Evolutionary conservation across 2,797 vertebrate genomes (phyloP).

Genomic region (Naso thynnoides): DNA sequence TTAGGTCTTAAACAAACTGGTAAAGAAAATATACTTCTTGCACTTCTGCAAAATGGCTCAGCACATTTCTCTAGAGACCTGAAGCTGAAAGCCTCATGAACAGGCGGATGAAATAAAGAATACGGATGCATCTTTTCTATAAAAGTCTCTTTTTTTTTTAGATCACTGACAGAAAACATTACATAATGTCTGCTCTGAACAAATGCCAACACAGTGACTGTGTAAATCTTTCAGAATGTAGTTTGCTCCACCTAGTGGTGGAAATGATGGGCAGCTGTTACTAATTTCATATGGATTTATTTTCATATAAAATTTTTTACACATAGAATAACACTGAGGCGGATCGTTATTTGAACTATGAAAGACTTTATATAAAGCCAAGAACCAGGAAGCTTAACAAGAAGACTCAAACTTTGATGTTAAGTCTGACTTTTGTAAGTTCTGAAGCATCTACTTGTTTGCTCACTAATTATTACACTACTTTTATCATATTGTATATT

Average conservation of each 20-base stretch:
- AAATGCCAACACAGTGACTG: constrained; percentile 20
- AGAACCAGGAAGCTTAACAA: background rate
- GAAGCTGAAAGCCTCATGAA: constrained; percentile 11
- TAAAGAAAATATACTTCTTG: background rate
- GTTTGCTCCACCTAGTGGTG: constrained; percentile 73
- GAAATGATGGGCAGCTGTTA: background rate
- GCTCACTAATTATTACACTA: background rate
- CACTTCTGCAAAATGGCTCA: background rate
- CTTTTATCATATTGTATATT: background rate
- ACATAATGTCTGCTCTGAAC: constrained; percentile 30
- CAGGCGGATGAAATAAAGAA: constrained; percentile 35
- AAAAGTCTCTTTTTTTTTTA: constrained; percentile 41
- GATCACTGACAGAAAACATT: constrained; percentile 35
- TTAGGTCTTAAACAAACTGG: background rate
- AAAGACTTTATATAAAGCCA: background rate
- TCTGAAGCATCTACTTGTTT: background rate
- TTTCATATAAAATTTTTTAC: background rate
- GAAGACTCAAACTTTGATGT: background rate
- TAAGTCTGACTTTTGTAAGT: background rate
- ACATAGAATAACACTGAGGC: background rate
- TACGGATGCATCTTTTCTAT: constrained; percentile 29
- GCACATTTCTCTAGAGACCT: background rate
- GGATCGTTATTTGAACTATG: background rate
- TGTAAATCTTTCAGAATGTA: constrained; percentile 31
- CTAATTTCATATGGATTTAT: background rate